phyloP scores from a whole-genome alignment of 1,140 invertebrate species.

The Schmidtea mediterranea region DNA sequence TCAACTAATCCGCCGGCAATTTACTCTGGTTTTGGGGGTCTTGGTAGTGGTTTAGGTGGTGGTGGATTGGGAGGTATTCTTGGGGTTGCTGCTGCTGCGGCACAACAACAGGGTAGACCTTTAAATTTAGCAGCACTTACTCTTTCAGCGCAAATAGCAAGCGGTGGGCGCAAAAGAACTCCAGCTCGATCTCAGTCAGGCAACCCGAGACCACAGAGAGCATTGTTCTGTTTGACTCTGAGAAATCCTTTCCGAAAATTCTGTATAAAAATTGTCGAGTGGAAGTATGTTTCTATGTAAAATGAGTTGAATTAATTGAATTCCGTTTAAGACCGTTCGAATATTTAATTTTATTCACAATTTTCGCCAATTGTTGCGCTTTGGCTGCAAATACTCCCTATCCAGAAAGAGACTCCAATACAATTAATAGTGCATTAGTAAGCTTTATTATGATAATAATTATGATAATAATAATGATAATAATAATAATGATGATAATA shows the following conservation, averaged over 20 bases:
- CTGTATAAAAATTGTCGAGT: conserved; percentile 84
- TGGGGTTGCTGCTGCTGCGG: no score
- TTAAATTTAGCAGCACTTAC: conserved; percentile 6
- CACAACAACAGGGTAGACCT: conserved; percentile 2
- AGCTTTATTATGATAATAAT: conserved; percentile 30
- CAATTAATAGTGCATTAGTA: conserved; percentile 68
- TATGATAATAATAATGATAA: no score
- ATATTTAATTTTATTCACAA: conserved; percentile 89
- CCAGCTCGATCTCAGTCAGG: conserved; percentile 1
- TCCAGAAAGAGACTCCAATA: conserved; percentile 76
- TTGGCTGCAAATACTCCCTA: conserved; percentile 91
- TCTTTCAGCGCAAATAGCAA: conserved; percentile 2
- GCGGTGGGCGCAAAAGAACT: not conserved
- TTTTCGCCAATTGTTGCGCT: conserved; percentile 95
- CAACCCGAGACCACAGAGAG: not conserved
- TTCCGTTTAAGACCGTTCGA: conserved; percentile 78
- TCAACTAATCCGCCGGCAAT: no score
- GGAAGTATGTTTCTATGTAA: conserved; percentile 54
- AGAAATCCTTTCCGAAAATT: conserved; percentile 77
- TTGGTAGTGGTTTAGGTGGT: no score
- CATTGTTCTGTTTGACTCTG: conserved; percentile 58
- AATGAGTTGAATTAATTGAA: conserved; percentile 13
- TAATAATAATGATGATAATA: no score
- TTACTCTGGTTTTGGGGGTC: no score
- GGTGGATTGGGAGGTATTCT: no score